Base-by-base conservation (phyloP, 1,140 invertebrate species). In the Nasonia giraulti region DNA sequence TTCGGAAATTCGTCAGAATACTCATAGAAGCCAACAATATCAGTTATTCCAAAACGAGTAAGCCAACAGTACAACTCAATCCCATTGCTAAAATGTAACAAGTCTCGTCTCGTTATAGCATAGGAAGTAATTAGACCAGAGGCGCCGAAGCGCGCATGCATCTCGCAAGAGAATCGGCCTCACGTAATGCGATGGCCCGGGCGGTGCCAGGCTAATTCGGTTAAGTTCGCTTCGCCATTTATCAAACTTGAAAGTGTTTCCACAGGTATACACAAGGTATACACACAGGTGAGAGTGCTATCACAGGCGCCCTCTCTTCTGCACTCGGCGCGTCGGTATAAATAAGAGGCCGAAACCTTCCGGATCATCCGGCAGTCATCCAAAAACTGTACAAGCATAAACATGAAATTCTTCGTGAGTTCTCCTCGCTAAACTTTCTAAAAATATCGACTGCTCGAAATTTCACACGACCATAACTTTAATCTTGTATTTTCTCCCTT, bases 401-500 rank as follows among this genome's bases (percentile, higher is more conserved):
- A 90, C 88, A 90, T 90, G 90, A 90, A 89, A 90, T 90, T 90
- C 88, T 40, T 90, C 68, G 90, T 90, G 87, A 90, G 89, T 37
- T 37, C 33, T 37, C 33, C 33, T 37, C 33, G 3, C 33, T 86
- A 77, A 27, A 27, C 27, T 17, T 37, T 27, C 14, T 40, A 47
- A 8, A n/a, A 75, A n/a, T 6, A 44, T 44, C 0, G 31, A 75
- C 2, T 40, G 10, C 14, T 75, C 37, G 37, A 44, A 40, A 87
- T 11, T 20, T 91, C 31, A 90, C 89, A 20, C 20, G 91, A 8
- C 73, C 82, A 69, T 14, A 33, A 23, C 23, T 33, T 37, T 6
- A 37, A 10, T 1, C 7, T 44, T 44, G 6, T 44, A 44, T 44
- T 44, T 1, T 7, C 33, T 37, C 33, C 1, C 1, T 75, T 83